Evolutionary conservation across 2,113 vertebrate species (phyloP), one percentile per base, ranked within the genome.

Genomic region (Aramus guarauna): DNA sequence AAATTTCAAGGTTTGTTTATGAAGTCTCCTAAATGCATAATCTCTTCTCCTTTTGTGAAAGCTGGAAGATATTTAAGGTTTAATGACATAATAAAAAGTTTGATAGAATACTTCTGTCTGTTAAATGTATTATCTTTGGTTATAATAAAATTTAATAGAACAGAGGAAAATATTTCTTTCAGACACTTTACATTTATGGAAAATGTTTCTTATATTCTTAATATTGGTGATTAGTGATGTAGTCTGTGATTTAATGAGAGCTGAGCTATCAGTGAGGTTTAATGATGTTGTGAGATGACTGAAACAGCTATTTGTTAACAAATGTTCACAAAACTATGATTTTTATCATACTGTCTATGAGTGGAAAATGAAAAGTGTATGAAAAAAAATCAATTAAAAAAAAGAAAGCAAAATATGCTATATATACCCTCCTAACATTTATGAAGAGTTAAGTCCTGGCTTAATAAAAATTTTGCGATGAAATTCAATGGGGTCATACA

Each of bases 211-310:
- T 90, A 79, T 77, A 59, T 29, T 92, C 87, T 94, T 91, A 92
- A 94, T 95, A 93, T 88, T 94, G 67, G 47, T 88, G 75, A 79
- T 78, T 93, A 84, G 48, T 66, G 66, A 92, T 90, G 22, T 71
- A 75, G 22, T 19, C n/a, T 74, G 9, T 59, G 68, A 75, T 87
- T 97, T 97, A 95, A 93, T 71, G 77, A 97, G 50, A 95, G n/a
- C 39, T 82, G 52, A 96, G 36, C 60, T 71, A 82, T 91, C 77
- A 73, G 27, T 87, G 52, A 55, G 20, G 60, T 88, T 93, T 94
- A 90, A 91, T 68, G 20, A 34, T 78, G 21, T 18, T 77, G 19
- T 85, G 64, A 92, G 45, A 50, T 47, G 43, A 72, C 34, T 77
- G 69, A 95, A 83, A 7, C 22, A 69, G 43, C 19, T 71, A 58